phyloP scores from a whole-genome alignment of 2,797 vertebrate genomes.

The Tinamus major region DNA sequence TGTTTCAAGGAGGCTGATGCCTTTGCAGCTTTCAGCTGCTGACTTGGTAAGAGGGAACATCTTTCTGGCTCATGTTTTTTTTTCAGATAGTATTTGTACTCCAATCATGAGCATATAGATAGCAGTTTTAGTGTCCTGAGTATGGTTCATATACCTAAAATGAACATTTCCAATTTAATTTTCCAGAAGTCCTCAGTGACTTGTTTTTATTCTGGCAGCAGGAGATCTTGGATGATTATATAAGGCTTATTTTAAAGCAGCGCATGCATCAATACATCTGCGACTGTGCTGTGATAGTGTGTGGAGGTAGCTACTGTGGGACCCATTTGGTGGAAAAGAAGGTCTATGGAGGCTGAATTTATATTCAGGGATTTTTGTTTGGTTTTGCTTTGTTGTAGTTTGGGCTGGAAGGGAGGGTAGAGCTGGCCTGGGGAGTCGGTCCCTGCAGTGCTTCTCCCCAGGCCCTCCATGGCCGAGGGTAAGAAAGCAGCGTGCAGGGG shows the following conservation, averaged over 20 bases:
- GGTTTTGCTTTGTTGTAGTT: too few relatives aligned
- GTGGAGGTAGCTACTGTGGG: neutral
- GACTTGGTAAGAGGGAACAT: neutral
- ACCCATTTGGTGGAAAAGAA: neutral
- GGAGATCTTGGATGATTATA: neutral
- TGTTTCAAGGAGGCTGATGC: neutral
- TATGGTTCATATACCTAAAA: neutral
- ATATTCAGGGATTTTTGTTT: neutral
- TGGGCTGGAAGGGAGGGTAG: neutral
- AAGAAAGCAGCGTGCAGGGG: neutral
- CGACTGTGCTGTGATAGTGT: neutral
- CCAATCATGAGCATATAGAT: too few relatives aligned
- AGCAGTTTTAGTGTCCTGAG: too few relatives aligned
- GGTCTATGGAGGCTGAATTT: neutral
- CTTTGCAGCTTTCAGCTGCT: neutral
- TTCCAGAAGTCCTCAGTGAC: neutral
- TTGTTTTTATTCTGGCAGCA: neutral
- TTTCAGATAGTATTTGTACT: neutral
- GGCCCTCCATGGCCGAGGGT: neutral
- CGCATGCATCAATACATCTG: neutral
- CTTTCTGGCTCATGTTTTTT: neutral
- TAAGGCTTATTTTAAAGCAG: constrained; percentile 38
- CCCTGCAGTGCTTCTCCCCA: neutral
- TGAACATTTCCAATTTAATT: neutral
- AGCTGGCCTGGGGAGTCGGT: neutral